Conservation (phyloP, 2,888 invertebrate genomes). For the Fragum fragum region DNA sequence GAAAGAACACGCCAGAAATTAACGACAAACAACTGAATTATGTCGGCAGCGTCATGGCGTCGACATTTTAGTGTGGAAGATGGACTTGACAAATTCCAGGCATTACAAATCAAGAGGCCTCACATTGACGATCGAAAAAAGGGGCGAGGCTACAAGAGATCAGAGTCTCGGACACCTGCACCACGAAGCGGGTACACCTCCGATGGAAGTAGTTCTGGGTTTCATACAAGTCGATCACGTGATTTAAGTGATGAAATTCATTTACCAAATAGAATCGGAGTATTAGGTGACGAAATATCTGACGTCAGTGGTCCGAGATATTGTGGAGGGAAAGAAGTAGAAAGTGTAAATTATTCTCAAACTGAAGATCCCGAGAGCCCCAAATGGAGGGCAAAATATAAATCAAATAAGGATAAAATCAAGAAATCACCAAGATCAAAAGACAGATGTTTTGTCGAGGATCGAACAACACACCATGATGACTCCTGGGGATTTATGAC, state of each 20-base stretch:
- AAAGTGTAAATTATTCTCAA: neutral
- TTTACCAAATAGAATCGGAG: conserved; percentile 19
- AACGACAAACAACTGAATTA: no score
- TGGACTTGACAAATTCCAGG: conserved; percentile 1
- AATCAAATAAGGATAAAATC: neutral
- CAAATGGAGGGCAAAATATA: conserved; percentile 4
- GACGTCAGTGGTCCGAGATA: conserved; percentile 14
- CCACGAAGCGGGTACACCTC: neutral
- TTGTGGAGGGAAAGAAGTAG: neutral
- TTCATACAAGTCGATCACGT: conserved; percentile 24
- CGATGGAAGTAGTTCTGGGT: conserved; percentile 22
- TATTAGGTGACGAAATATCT: conserved; percentile 4
- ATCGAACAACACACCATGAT: conserved; percentile 5
- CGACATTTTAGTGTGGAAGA: conserved; percentile 24
- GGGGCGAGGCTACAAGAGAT: neutral
- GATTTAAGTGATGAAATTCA: conserved; percentile 19
- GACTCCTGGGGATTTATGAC: conserved; percentile 58
- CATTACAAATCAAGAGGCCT: conserved; percentile 10
- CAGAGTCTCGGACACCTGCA: neutral
- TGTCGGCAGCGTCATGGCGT: conserved; percentile 18
- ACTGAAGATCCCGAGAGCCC: neutral
- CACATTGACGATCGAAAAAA: conserved; percentile 10
- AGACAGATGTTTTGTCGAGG: neutral
- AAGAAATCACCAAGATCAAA: neutral
- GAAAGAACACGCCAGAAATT: no score